Percentiles rank a stretch among this genome's conserved stretches.
Evolutionary conservation across 1,140 invertebrate species (phyloP).

Genomic region (Teleogryllus occipitalis): DNA sequence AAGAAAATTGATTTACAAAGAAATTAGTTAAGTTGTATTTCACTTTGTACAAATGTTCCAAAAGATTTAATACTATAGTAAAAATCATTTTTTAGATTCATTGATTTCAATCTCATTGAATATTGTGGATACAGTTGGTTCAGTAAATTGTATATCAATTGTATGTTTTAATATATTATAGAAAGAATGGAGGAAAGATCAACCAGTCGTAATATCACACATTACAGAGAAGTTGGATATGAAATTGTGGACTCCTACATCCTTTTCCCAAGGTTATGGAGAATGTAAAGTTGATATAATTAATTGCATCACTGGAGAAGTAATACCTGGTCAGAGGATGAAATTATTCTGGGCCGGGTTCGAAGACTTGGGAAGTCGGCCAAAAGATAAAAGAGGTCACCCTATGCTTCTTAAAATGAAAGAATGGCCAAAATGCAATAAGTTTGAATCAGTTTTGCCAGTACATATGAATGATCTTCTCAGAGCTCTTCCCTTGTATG

Average conservation of each 20-base stretch:
- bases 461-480: neutral
- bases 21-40: too few relatives aligned
- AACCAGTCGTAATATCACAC: neutral
- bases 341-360: neutral
- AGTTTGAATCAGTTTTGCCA: neutral
- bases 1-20: too few relatives aligned
- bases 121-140: too few relatives aligned
- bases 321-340: neutral
- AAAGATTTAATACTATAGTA: too few relatives aligned
- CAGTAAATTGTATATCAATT: neutral
- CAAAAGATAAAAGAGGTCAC: neutral
- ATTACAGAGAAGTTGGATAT: neutral
- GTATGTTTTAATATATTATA: neutral
- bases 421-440: neutral
- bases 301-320: neutral
- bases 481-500: neutral
- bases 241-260: neutral
- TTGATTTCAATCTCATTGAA: too few relatives aligned
- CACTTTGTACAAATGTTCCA: too few relatives aligned
- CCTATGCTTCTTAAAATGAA: neutral
- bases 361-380: neutral
- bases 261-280: neutral
- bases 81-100: too few relatives aligned
- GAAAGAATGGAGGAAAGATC: neutral
- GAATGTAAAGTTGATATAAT: neutral